Evolutionary conservation across 2,888 invertebrate species (phyloP).

Genomic region (Gymnoscelis rufifasciata): DNA sequence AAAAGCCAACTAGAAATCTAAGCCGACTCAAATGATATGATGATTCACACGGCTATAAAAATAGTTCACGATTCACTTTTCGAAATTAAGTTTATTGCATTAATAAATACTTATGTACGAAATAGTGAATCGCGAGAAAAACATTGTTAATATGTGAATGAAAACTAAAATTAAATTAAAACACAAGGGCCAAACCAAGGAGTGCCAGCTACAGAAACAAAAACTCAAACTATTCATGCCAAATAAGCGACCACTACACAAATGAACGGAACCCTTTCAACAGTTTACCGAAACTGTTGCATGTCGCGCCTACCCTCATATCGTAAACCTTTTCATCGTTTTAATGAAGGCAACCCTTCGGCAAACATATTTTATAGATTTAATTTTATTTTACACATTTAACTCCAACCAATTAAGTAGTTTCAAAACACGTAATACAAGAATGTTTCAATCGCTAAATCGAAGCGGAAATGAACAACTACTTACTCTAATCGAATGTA

Average conservation of each 20-base stretch:
- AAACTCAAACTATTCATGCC: constrained; percentile 61
- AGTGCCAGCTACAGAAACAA: constrained; percentile 75
- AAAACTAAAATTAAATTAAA: constrained; percentile 42
- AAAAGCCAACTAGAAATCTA: constrained; percentile 43
- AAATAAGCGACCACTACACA: constrained; percentile 59
- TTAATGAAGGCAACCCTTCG: constrained; percentile 15
- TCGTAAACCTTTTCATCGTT: constrained; percentile 19
- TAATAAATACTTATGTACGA: constrained; percentile 3
- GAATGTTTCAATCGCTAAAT: constrained; percentile 16
- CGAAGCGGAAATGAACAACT: constrained; percentile 7
- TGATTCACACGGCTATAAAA: constrained; percentile 38
- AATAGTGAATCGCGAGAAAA: constrained; percentile 40
- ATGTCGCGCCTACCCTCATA: constrained; percentile 38
- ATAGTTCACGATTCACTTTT: constrained; percentile 39
- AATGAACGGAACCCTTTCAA: constrained; percentile 30
- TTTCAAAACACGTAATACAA: constrained; percentile 23
- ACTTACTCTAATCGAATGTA: constrained; percentile 1
- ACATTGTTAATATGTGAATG: constrained; percentile 34
- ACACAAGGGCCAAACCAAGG: constrained; percentile 76
- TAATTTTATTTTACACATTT: too few relatives aligned
- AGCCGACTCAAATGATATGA: constrained; percentile 38
- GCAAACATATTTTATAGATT: constrained; percentile 16
- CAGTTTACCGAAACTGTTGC: constrained; percentile 47
- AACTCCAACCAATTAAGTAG: constrained; percentile 18
- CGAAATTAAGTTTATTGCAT: constrained; percentile 12